A percentile compares a stretch with the other conserved stretches of the same genome.
Evolutionary conservation across 92 coral and sea anemone species (phyloP).

Genomic region (Muricea muricata): DNA sequence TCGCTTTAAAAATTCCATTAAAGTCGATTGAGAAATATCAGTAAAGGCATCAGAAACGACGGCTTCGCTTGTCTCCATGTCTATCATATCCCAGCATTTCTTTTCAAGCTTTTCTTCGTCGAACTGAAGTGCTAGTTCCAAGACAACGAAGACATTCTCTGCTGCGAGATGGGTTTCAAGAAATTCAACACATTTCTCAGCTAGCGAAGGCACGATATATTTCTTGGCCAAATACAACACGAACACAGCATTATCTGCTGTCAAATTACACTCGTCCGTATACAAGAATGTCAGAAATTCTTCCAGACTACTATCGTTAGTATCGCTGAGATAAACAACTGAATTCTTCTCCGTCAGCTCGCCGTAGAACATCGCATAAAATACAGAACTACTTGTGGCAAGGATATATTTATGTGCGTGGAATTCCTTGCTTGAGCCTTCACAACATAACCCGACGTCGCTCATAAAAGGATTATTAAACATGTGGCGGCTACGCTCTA

Average conservation of each 20-base stretch:
- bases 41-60: slow-evolving; percentile 57
- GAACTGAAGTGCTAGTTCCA: slow-evolving; percentile 66
- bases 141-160: slow-evolving; percentile 56
- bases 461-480: too few species aligned
- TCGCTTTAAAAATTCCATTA: slow-evolving; percentile 57
- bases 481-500: too few species aligned
- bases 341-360: slow-evolving; percentile 64
- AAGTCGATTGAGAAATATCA: slow-evolving; percentile 59
- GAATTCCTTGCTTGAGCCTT: too few species aligned
- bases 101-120: slow-evolving; percentile 62
- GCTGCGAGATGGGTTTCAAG: slow-evolving; percentile 52
- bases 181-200: slow-evolving; percentile 59
- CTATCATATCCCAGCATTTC: slow-evolving; percentile 70
- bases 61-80: slow-evolving; percentile 53
- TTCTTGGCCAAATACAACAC: slow-evolving; percentile 72
- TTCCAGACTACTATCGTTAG: slow-evolving; percentile 66
- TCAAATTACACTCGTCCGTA: slow-evolving; percentile 61
- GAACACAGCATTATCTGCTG: slow-evolving; percentile 63
- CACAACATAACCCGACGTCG: too few species aligned
- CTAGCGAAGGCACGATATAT: slow-evolving; percentile 64
- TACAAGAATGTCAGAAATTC: slow-evolving; percentile 74
- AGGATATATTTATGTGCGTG: not conserved
- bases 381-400: slow-evolving; percentile 62
- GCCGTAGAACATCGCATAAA: slow-evolving; percentile 83
- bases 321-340: slow-evolving; percentile 65